A percentile compares a stretch with the other conserved stretches of the same genome.
Evolutionary conservation across 2,113 vertebrate genomes (phyloP).

Genomic region (Neomonachus schauinslandi): DNA sequence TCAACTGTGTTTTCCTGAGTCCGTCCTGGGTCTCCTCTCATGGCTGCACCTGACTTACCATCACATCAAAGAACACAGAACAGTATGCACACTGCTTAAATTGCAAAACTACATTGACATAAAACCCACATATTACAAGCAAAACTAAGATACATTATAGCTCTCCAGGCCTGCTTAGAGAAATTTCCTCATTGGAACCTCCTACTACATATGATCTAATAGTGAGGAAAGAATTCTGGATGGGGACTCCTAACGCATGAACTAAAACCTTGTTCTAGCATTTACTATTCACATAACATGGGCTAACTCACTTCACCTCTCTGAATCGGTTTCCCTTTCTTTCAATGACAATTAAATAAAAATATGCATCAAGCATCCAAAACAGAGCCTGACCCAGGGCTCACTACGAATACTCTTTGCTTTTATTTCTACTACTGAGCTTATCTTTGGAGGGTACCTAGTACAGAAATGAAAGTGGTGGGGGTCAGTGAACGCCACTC

Average conservation of each 20-base stretch:
- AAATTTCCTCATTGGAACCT: not conserved
- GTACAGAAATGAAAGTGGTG: not conserved
- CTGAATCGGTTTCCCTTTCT: not conserved
- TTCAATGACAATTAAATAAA: not conserved
- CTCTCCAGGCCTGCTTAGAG: not conserved
- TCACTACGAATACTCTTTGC: not conserved
- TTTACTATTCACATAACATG: not conserved
- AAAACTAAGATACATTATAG: not conserved
- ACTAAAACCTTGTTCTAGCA: not conserved
- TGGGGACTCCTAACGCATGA: not conserved
- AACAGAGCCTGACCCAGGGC: not conserved
- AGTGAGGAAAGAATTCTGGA: not conserved
- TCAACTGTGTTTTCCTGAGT: not conserved
- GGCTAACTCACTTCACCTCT: not conserved
- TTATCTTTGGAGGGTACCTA: not conserved
- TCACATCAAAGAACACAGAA: not conserved
- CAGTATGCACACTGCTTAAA: not conserved
- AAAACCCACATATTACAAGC: not conserved
- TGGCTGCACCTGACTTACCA: not conserved
- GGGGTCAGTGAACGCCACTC: too few species aligned
- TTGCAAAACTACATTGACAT: not conserved
- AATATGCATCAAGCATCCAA: not conserved
- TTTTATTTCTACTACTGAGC: not conserved
- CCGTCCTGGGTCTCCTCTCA: not conserved
- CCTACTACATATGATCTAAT: not conserved